Conservation (phyloP, 2,888 invertebrate genomes). For the Spisula solida region DNA sequence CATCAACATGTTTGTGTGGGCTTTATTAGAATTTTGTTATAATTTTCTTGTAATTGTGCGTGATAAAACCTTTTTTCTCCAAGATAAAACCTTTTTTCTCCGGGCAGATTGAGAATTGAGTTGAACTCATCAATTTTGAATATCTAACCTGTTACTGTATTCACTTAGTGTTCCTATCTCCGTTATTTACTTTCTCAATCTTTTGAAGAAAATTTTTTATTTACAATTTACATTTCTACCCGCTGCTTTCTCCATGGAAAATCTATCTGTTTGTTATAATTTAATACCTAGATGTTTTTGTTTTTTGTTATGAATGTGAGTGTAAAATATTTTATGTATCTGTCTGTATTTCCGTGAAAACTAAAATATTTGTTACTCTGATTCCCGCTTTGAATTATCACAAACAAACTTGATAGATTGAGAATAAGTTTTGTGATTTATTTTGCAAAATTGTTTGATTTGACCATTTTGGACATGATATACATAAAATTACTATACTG, state of each 20-base stretch:
- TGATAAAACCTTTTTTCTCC: background rate
- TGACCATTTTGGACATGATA: too few species aligned
- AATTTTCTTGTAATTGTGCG: background rate
- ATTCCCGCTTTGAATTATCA: too few species aligned
- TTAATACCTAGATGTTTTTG: background rate
- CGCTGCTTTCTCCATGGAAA: background rate
- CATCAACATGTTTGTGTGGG: background rate
- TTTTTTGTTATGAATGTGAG: background rate
- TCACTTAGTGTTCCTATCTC: background rate
- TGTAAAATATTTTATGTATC: background rate
- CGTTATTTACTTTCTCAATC: background rate
- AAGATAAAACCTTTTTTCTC: background rate
- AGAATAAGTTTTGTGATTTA: too few species aligned
- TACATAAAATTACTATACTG: too few species aligned
- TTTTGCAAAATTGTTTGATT: too few species aligned
- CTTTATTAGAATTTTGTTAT: background rate
- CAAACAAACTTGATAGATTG: too few species aligned
- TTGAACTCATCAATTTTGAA: background rate
- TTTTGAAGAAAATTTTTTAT: constrained; percentile 7
- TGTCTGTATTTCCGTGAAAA: background rate
- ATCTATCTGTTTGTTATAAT: background rate
- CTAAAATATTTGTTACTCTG: too few species aligned
- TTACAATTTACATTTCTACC: constrained; percentile 24
- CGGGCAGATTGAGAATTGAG: background rate
- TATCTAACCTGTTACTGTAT: background rate